Evolutionary conservation across 1,140 invertebrate genomes (phyloP), one percentile per base, ranked within the genome.

Genomic region (Daktulosphaira vitifoliae): DNA sequence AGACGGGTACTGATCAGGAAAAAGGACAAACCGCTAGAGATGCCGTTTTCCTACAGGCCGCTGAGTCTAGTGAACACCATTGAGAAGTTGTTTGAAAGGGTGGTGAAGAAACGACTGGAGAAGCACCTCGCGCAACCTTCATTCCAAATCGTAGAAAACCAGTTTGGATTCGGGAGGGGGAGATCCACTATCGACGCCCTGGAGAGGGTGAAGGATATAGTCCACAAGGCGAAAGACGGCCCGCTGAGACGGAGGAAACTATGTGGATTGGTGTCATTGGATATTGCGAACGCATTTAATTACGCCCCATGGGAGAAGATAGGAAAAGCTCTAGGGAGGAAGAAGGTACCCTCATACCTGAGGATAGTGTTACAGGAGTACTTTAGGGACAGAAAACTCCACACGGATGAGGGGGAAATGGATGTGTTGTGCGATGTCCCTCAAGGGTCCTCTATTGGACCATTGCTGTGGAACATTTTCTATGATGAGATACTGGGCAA

Each of bases 401-500:
- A 2, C 18, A 20, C 42, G 3, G 62, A 29, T 1, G 62, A 50
- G 1, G 29, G 2, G 2, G 13, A 13, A 8, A 62, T 11, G 3
- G 8, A 8, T 8, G 42, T 62, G 9, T 29, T 13, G 5, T 16
- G 33, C 13, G 62, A 44, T 0, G 62, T 65, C 18, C 46, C 62
- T 15, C 62, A 65, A 20, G 62, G 46, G 1, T 48, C 42, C 0
- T 16, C 49, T 13, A 6, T 25, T 6, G 62, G 46, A 0, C 62
- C 62, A 2, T 26, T 26, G 2, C 46, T 65, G 16, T 65, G 62
- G 46, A 65, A 65, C 13, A 49, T 65, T 33, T 23, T 65, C 15
- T 65, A 65, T 9, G 42, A 65, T 15, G 25, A n/a, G 15, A 4
- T 65, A 18, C 16, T 65, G n/a, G n/a, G 16, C 1, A 44, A 25